Evolutionary conservation across 2,888 invertebrate genomes (phyloP), one percentile per base, ranked within the genome.

Genomic region (Chorisops tibialis): DNA sequence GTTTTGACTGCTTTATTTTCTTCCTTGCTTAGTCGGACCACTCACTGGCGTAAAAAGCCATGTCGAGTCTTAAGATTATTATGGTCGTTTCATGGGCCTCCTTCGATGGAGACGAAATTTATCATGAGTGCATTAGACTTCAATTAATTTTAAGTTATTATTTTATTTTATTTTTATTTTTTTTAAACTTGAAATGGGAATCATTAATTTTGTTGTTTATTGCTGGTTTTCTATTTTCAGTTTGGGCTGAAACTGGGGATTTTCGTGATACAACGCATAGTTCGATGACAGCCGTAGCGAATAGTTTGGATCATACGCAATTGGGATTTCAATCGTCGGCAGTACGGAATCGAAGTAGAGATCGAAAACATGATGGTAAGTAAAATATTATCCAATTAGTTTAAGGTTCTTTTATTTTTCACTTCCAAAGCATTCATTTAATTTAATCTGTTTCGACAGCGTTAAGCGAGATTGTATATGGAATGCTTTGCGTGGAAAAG

Each of bases 201-300:
- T 43, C 59, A 61, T 61, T 65, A 63, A 65, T 30, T 63, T 65
- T 65, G n/a, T 64, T 62, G 63, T 54, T 62, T 58, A 51, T 49
- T 65, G 62, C 63, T 63, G 62, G 59, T 60, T 63, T 62, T 72
- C 72, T 70, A 79, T 76, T 86, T 84, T 69, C 87, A 93, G 92
- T 92, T 77, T 92, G 92, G 91, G 91, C 92, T 67, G 92, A 92
- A 79, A 88, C 89, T 62, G 90, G 90, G 67, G 92, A 92, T 81
- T 92, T 92, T 79, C 85, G 92, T 70, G 92, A 92, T 80, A 88
- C 85, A 70, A 85, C 89, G 68, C 91, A 90, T 75, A 85, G 84
- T 68, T 83, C 85, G 48, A 80, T 86, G 71, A 81, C 85, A 71
- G 87, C 88, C 62, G 83, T 84, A 72, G 81, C 84, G 67, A 81